Conservation (phyloP, 2,113 vertebrate genomes). For the Athene noctua region DNA sequence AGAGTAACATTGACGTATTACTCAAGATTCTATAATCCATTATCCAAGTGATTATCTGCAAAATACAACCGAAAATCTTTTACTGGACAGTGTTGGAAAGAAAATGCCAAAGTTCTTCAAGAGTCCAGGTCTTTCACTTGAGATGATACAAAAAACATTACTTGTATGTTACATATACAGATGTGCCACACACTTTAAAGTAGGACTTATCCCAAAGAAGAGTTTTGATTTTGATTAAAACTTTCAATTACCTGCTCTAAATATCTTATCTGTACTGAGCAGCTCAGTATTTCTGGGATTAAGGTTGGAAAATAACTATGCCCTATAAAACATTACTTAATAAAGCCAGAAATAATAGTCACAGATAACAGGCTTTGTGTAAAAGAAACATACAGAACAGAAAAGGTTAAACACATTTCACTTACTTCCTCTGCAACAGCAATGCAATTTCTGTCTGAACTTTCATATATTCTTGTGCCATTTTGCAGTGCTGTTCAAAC, state of each 20-base stretch:
- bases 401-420: background rate
- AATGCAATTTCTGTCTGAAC: slow-evolving; percentile 98
- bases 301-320: background rate
- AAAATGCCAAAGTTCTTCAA: background rate
- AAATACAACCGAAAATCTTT: background rate
- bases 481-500: slow-evolving; percentile 99
- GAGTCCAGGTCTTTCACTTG: background rate
- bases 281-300: background rate
- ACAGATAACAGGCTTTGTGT: background rate
- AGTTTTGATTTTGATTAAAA: background rate
- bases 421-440: slow-evolving; percentile 97
- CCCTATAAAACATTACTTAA: background rate
- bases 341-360: background rate
- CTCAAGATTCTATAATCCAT: background rate
- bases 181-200: background rate
- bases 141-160: background rate
- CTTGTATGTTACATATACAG: background rate
- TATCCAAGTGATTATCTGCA: background rate
- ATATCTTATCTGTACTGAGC: background rate
- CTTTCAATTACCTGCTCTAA: background rate
- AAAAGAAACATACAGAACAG: background rate
- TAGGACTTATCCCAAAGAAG: background rate
- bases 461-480: slow-evolving; percentile 99
- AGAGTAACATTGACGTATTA: background rate
- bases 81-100: background rate